Conservation (phyloP, 1,140 invertebrate genomes). For the Rhizoglyphus robini region DNA sequence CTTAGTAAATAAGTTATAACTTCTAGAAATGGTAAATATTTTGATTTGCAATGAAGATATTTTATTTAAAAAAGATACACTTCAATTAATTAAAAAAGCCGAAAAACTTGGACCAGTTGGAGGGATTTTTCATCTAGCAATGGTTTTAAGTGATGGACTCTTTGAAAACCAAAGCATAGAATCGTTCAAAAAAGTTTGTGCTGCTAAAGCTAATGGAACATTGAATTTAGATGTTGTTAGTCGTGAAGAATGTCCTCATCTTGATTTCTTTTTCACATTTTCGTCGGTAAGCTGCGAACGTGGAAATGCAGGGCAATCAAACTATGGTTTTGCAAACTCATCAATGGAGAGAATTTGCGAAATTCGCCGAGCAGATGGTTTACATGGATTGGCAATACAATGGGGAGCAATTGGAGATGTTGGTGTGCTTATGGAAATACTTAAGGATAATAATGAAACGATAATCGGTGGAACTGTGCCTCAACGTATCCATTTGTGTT, state of each 20-base stretch:
- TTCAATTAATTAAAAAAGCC: no score
- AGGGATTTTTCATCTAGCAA: conserved; percentile 87
- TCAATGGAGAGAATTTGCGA: conserved; percentile 89
- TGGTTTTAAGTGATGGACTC: conserved; percentile 28
- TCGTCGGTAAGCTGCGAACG: conserved; percentile 85
- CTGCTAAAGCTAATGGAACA: conserved; percentile 48
- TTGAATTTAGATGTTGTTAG: conserved; percentile 58
- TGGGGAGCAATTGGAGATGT: conserved; percentile 96
- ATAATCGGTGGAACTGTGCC: conserved; percentile 82
- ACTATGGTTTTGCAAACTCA: conserved; percentile 91
- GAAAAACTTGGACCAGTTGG: no score
- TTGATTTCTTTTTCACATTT: conserved; percentile 85
- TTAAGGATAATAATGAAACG: conserved; percentile 69
- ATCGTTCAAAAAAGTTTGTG: conserved; percentile 45
- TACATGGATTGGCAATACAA: conserved; percentile 75
- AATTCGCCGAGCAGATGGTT: conserved; percentile 53
- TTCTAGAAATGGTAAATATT: no score
- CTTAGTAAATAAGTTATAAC: no score
- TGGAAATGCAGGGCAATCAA: conserved; percentile 84
- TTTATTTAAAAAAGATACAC: no score
- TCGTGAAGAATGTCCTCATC: conserved; percentile 52
- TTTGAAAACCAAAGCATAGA: conserved; percentile 50
- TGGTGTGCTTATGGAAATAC: conserved; percentile 70
- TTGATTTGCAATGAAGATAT: no score
- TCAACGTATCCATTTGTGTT: conserved; percentile 75